Evolutionary conservation across 2,113 vertebrate genomes (phyloP), one percentile per base, ranked within the genome.

Genomic region (Myxocyprinus asiaticus): DNA sequence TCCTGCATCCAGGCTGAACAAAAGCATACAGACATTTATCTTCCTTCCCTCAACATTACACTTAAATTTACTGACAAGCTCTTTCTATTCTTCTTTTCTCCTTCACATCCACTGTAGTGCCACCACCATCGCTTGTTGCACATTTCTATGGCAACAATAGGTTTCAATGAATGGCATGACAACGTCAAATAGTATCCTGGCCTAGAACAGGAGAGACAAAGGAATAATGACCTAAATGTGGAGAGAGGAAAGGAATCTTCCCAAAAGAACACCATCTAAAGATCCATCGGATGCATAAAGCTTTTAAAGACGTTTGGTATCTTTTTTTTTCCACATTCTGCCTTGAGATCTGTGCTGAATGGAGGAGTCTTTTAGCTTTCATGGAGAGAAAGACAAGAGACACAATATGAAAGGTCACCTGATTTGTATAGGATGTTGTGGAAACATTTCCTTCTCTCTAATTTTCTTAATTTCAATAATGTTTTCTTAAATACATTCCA

Each of bases 71-170:
- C 76, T 88, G 88, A 85, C 86, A 87, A 62, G 81, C 73, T 61
- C 72, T 22, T 86, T 47, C 22, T 33, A 33, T 33, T 33, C 66
- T 44, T 0, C 66, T 42, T 48, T 62, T 5, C 33, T 64, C 79
- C 67, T 78, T 84, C 74, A 50, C 43, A 75, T 87, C 83, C 82
- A 90, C 81, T 88, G 88, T 88, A 89, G 88, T 82, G 80, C 83
- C 15, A 81, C 84, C 73, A 81, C 86, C 82, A 47, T 77, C 67
- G 84, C 87, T 77, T 80, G 85, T 87, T 71, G 76, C 83, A 80
- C 66, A 91, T 92, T 90, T 87, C 93, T 92, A 94, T 92, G 91
- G 90, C 85, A 90, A 94, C 91, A 78, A 44, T 17, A 61, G 78
- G 65, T 85, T 86, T 93, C 87, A 91, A 89, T 92, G 88, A 89